Evolutionary conservation across 2,113 vertebrate species (phyloP), one percentile per base, ranked within the genome.

Genomic region (Oostethus manadensis): DNA sequence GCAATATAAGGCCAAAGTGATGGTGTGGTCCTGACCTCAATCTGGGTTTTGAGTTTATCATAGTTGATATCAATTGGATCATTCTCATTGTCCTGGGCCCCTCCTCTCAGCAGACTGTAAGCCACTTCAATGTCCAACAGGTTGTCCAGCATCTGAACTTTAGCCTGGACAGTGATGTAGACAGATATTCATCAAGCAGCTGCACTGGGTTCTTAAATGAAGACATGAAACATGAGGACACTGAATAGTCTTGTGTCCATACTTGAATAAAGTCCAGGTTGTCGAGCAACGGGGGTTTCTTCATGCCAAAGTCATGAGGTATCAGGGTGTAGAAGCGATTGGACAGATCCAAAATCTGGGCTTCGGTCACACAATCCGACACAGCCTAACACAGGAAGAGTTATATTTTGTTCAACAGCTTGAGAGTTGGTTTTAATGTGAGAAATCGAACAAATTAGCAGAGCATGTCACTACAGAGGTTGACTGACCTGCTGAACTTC

Each of bases 251-350:
- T 20, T 47, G 14, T 14, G 56, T 26, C 38, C 62, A 62, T 87
- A 97, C 97, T 88, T 98, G 94, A 76, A 99, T 94, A 54, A 95
- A 94, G 71, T 98, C 94, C 46, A 94, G 54, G 10, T 89, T 96
- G 76, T 84, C 94, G 51, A 99, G 87, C 21, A 99, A 91, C 0
- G 96, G 94, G 4, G 96, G 97, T 56, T 99, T 99, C 89, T 96
- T 99, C 96, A 99, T 99, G 26, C 96, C 96, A 1, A 99, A 99
- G 87, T 99, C 95, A 4, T 99, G 96, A 51, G 96, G 97, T 58
- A 99, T 99, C 54, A 99, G 84, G 0, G 97, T 99, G 78, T 98
- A 99, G 84, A 99, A 99, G 50, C 94, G 94, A 71, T 99, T 99
- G 55, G 96, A 99, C 33, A 99, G 92, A 69, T 99, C 97, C 86